Base-by-base conservation (phyloP, 1,140 invertebrate genomes). In the Scaptomyza graminum region DNA sequence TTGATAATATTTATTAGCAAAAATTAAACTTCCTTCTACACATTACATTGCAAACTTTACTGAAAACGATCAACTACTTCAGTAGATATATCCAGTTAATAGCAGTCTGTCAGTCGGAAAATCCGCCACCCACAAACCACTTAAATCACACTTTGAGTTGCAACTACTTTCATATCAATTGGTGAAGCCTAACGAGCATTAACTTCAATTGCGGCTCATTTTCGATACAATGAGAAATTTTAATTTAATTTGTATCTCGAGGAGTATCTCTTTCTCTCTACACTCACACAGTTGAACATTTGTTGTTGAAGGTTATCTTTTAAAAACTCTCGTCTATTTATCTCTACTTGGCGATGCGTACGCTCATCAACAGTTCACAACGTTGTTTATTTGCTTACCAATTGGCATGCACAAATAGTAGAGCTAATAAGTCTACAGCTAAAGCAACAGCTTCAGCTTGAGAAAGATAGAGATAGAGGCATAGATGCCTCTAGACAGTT, bases 351-450 rank as follows among this genome's bases (percentile, higher is more conserved):
- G 54, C 62, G 54, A 59, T 15, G 68, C 68, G 54, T 71, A 54
- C 62, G 39, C 49, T 67, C 47, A 67, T 37, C 65, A 67, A 51
- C 47, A 15, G 41, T 13, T 11, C 8, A n/a, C 37, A 66, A 67
- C 41, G 60, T 67, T 87, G 74, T 85, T 87, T 85, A 82, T 85
- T 85, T 87, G 82, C 82, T 74, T 87, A 78, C 74, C 82, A 87
- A 85, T 84, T 77, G 77, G 77, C 80, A 69, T 55, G 50, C 28
- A 68, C 63, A 63, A 76, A 68, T 78, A 80, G 4, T 78, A 80
- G 4, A 37, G 34, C 34, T 37, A 9, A 9, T 11, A 37, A 12
- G 9, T 52, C 61, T 61, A 34, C 47, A 49, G 74, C 68, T 50
- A 28, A 6, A 28, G 28, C 31, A 34, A 34, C 31, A 9, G 57